phyloP scores from a whole-genome alignment of 1,140 invertebrate genomes.

The Euura saliciscinereae region DNA sequence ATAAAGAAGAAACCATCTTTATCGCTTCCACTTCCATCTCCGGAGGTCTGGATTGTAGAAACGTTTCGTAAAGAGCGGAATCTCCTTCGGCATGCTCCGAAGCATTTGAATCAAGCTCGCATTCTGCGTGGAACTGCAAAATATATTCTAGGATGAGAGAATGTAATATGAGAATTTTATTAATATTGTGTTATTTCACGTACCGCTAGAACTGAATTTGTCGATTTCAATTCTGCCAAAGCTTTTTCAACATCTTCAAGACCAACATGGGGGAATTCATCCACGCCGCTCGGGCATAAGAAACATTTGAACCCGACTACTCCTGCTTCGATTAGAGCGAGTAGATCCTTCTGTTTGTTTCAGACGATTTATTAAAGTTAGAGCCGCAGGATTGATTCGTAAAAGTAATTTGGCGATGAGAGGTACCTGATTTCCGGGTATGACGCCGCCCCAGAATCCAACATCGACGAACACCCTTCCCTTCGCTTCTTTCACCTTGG shows the following conservation, averaged over 20 bases:
- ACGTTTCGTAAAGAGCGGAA: slow-evolving; percentile 67
- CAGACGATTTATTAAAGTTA: slow-evolving; percentile 11
- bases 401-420: slow-evolving; percentile 4
- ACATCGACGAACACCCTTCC: slow-evolving; percentile 72
- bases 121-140: slow-evolving; percentile 73
- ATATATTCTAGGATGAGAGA: slow-evolving; percentile 22
- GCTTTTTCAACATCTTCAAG: slow-evolving; percentile 63
- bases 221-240: slow-evolving; percentile 62
- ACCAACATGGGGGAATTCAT: slow-evolving; percentile 69
- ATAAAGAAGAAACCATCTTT: slow-evolving; percentile 63
- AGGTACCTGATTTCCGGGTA: slow-evolving; percentile 66
- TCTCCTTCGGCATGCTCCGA: slow-evolving; percentile 39
- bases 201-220: slow-evolving; percentile 66
- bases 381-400: not conserved
- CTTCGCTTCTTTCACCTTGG: slow-evolving; percentile 65
- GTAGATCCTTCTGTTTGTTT: slow-evolving; percentile 61
- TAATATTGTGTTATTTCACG: slow-evolving; percentile 28
- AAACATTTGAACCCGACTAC: slow-evolving; percentile 80
- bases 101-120: slow-evolving; percentile 41
- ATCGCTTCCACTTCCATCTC: slow-evolving; percentile 73
- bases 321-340: slow-evolving; percentile 66
- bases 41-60: slow-evolving; percentile 67
- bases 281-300: slow-evolving; percentile 69
- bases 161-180: slow-evolving; percentile 6
- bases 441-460: slow-evolving; percentile 77